A percentile compares a stretch with the other conserved stretches of the same genome.
These are phyloP conservation scores for Coreius guichenoti DNA, from an alignment of 2,797 vertebrate genomes.

Conservation along the genomic window DNA sequence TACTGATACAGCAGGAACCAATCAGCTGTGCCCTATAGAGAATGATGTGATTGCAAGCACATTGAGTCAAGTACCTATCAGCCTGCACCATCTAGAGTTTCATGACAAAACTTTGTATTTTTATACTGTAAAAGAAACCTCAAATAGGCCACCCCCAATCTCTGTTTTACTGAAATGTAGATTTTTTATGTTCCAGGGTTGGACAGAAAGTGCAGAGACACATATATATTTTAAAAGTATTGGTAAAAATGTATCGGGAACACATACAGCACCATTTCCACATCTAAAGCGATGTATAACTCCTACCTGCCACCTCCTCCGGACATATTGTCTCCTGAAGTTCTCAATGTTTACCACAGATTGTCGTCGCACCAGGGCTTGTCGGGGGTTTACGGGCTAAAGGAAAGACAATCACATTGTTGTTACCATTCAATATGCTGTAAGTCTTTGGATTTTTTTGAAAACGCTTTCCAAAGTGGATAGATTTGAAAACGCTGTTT, in stretches of 20 bases:
- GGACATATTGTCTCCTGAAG: constrained; percentile 90
- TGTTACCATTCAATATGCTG: not conserved
- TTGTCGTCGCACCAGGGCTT: constrained; percentile 89
- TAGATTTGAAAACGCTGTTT: no score
- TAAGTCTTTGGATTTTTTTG: not conserved
- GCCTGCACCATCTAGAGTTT: not conserved
- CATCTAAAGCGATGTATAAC: not conserved
- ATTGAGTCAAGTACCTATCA: not conserved
- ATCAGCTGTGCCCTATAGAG: no score
- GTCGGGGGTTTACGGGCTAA: constrained; percentile 87
- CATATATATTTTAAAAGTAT: not conserved
- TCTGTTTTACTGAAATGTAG: not conserved
- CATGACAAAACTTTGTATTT: not conserved
- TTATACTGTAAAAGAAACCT: not conserved
- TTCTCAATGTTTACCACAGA: constrained; percentile 94
- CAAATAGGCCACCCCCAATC: not conserved
- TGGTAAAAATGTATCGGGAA: not conserved
- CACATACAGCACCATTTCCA: not conserved
- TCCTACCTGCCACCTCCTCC: constrained; percentile 93
- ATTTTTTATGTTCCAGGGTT: not conserved
- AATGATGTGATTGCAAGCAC: no score
- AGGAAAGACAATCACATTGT: constrained; percentile 67
- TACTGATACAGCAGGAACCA: no score
- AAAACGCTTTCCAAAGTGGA: no score
- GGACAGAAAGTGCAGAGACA: not conserved